Conservation (phyloP, 2,888 invertebrate species). For the Gryllus longicercus region DNA sequence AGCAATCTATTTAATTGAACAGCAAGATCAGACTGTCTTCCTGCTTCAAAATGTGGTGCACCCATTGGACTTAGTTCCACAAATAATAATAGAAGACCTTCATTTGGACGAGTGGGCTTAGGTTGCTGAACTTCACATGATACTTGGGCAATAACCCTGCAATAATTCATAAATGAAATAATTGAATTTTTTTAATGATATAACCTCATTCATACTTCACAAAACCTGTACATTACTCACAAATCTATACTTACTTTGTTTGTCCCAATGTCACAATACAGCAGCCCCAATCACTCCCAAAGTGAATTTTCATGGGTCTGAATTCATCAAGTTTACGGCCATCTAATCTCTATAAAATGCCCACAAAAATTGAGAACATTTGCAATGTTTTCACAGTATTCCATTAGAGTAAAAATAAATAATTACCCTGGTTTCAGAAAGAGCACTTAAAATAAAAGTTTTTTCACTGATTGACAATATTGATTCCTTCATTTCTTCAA, state of each 20-base stretch:
- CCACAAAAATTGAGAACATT: constrained; percentile 19
- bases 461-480: constrained; percentile 68
- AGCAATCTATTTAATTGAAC: constrained; percentile 75
- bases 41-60: constrained; percentile 77
- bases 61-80: constrained; percentile 85
- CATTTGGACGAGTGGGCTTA: constrained; percentile 79
- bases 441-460: constrained; percentile 62
- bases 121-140: constrained; percentile 84
- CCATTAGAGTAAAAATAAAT: constrained; percentile 11
- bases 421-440: constrained; percentile 62
- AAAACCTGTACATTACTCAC: constrained; percentile 17
- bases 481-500: constrained; percentile 59
- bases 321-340: constrained; percentile 72
- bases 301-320: constrained; percentile 65
- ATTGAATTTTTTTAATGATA: background rate
- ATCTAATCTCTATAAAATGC: constrained; percentile 67
- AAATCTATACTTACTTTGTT: constrained; percentile 59
- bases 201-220: background rate
- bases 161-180: background rate
- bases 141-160: constrained; percentile 81
- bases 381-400: background rate
- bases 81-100: constrained; percentile 81
- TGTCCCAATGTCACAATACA: constrained; percentile 74
- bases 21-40: constrained; percentile 66
- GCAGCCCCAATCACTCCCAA: constrained; percentile 80